Conservation (phyloP, 2,113 vertebrate genomes). For the Ptychochromis oligacanthus region DNA sequence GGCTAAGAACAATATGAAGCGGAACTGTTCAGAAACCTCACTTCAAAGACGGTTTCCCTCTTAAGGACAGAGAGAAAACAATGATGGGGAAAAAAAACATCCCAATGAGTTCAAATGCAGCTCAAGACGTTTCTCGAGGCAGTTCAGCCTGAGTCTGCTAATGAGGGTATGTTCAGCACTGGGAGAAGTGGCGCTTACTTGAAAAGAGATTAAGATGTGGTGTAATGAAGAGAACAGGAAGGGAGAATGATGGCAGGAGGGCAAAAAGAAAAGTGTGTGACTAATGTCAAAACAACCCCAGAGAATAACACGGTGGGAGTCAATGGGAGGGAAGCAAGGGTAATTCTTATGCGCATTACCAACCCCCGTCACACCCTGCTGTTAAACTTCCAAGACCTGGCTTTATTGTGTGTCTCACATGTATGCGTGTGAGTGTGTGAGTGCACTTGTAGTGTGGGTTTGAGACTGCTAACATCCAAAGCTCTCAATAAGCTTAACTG, state of each 20-base stretch:
- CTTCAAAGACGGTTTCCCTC: conserved; percentile 31
- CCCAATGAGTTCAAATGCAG: conserved; percentile 2
- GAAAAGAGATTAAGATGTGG: conserved; percentile 64
- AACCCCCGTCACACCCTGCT: conserved; percentile 71
- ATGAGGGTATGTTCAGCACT: conserved; percentile 40
- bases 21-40: conserved; percentile 7
- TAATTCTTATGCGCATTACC: conserved; percentile 75
- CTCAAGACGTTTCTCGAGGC: conserved; percentile 25
- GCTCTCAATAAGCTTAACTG: conserved; percentile 55
- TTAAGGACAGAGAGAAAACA: neutral
- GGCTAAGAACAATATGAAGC: conserved; percentile 18
- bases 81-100: neutral
- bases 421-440: conserved; percentile 35
- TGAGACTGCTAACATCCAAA: conserved; percentile 32
- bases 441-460: conserved; percentile 22
- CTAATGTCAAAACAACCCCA: conserved; percentile 67
- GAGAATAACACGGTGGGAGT: conserved; percentile 74
- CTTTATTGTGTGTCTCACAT: conserved; percentile 28
- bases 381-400: conserved; percentile 56
- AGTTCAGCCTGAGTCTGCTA: conserved; percentile 24
- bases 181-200: conserved; percentile 29
- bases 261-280: conserved; percentile 70
- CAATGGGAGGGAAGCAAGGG: conserved; percentile 46
- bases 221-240: conserved; percentile 67
- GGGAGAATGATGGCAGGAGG: conserved; percentile 45